Percentiles rank a stretch among this genome's conserved stretches.
These are phyloP conservation scores for Aspiorhynchus laticeps DNA, from an alignment of 2,113 vertebrate genomes.

Conservation along the genomic window DNA sequence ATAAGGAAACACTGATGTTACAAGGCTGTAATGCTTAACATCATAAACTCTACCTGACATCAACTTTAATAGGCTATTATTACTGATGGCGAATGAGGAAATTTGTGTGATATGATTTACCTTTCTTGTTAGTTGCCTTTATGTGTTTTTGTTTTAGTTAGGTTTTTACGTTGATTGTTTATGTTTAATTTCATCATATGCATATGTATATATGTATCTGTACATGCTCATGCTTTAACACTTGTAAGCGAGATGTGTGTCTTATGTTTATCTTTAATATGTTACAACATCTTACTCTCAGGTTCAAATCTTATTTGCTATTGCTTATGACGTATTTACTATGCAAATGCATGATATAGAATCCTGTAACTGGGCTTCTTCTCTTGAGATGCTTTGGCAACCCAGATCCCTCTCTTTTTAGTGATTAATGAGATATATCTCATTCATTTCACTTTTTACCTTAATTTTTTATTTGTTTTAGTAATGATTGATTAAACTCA, in stretches of 20 bases:
- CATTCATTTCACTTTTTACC: not conserved
- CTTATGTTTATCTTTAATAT: not conserved
- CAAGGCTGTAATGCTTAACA: not conserved
- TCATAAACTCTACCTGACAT: not conserved
- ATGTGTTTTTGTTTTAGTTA: not conserved
- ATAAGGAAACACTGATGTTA: not conserved
- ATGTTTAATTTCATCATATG: not conserved
- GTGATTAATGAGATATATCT: conserved; percentile 11
- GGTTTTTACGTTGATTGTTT: not conserved
- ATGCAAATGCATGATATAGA: not conserved
- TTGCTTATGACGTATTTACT: not conserved
- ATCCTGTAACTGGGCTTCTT: not conserved
- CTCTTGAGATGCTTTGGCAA: conserved; percentile 5
- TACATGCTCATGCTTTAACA: not conserved
- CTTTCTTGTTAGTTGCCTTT: not conserved
- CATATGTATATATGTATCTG: not conserved
- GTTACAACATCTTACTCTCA: not conserved
- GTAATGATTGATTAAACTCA: conserved; percentile 9
- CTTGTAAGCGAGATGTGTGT: not conserved
- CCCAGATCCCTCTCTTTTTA: not conserved
- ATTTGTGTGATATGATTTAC: not conserved
- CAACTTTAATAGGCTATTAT: not conserved
- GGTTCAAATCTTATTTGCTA: not conserved
- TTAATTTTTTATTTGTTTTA: not conserved
- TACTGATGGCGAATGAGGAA: not conserved